Conservation (phyloP, 2,797 vertebrate genomes). For the Gymnothorax reevesii region DNA sequence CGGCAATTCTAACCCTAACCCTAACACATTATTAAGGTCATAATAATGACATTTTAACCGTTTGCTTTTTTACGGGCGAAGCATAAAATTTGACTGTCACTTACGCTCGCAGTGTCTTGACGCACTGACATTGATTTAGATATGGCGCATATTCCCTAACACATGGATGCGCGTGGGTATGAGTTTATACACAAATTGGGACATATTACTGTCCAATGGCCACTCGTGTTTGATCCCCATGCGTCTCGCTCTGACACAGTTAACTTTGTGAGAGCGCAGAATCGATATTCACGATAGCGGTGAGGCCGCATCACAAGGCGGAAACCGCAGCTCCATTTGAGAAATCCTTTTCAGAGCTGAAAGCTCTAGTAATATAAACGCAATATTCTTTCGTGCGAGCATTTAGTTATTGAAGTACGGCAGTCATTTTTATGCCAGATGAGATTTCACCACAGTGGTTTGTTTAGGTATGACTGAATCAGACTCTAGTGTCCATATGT, state of each 20-base stretch:
- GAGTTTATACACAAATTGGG: neutral
- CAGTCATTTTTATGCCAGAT: slow-evolving; percentile 26
- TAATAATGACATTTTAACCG: neutral
- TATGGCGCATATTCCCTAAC: neutral
- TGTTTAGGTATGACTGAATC: slow-evolving; percentile 30
- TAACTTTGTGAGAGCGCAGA: slow-evolving; percentile 13
- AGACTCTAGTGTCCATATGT: slow-evolving; percentile 28
- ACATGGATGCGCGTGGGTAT: neutral
- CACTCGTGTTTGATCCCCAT: neutral
- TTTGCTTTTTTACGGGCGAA: neutral
- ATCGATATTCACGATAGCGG: neutral
- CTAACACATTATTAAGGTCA: neutral
- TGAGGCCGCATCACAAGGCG: slow-evolving; percentile 6
- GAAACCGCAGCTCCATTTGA: slow-evolving; percentile 26
- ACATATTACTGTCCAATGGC: neutral
- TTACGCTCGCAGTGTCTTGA: neutral
- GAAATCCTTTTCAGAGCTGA: slow-evolving; percentile 20
- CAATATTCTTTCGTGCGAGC: slow-evolving; percentile 29
- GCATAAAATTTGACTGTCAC: too few relatives aligned
- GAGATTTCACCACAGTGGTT: slow-evolving; percentile 27
- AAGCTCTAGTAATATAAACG: slow-evolving; percentile 21
- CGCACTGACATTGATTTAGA: neutral
- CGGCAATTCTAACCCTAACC: too few relatives aligned
- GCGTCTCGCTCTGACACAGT: neutral
- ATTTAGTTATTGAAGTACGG: slow-evolving; percentile 26